Evolutionary conservation across 2,113 vertebrate species (phyloP).

Genomic region (Calidris pygmaea): DNA sequence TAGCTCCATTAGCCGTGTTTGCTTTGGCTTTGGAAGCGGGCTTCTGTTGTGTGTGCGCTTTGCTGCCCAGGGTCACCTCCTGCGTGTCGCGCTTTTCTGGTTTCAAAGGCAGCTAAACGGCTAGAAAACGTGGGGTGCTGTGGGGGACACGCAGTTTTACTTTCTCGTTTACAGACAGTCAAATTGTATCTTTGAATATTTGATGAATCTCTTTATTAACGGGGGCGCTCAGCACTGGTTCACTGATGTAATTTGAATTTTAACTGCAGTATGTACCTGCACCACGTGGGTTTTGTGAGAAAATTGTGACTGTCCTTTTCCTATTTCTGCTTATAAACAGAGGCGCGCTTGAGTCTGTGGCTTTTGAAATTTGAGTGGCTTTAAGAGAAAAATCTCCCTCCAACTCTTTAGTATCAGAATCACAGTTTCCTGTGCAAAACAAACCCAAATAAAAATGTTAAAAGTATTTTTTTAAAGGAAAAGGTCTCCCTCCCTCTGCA

Average conservation of each 20-base stretch:
- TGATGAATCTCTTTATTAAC: not conserved
- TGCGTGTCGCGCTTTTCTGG: fast-evolving
- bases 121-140: not conserved
- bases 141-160: fast-evolving
- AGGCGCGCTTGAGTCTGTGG: fast-evolving
- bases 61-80: not conserved
- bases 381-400: not conserved
- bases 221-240: fast-evolving
- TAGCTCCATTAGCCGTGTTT: not conserved
- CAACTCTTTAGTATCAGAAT: not conserved
- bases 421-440: not conserved
- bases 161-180: not conserved
- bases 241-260: not conserved
- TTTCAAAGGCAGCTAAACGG: not conserved
- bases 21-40: not conserved
- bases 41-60: not conserved
- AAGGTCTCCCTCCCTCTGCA: not conserved
- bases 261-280: not conserved
- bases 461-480: not conserved
- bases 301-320: fast-evolving
- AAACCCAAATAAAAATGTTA: not conserved
- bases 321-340: not conserved
- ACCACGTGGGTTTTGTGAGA: not conserved
- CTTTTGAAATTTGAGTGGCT: not conserved
- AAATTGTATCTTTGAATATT: not conserved